A percentile compares a stretch with the other conserved stretches of the same genome.
These are phyloP conservation scores for Anarhynchus alexandrinus DNA, from an alignment of 2,113 vertebrate species.

Conservation along the genomic window DNA sequence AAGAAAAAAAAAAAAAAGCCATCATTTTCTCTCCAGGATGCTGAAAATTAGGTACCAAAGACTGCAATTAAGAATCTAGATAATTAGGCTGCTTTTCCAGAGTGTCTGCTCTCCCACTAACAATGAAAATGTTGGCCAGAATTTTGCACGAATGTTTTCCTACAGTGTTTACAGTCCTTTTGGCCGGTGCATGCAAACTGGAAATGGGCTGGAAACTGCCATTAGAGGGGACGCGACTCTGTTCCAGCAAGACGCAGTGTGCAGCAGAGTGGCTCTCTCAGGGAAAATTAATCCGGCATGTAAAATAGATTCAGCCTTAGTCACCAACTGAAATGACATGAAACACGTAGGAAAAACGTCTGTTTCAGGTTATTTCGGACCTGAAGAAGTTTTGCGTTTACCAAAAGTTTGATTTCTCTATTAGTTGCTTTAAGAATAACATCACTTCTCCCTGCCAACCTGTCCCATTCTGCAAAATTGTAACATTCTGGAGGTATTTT, in stretches of 20 bases:
- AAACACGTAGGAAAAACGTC: neutral
- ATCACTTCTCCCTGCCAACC: neutral
- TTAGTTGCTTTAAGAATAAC: neutral
- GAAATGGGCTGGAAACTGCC: conserved; percentile 24
- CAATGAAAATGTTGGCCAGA: neutral
- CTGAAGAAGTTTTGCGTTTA: neutral
- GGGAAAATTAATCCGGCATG: neutral
- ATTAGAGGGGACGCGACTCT: neutral
- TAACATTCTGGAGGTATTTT: neutral
- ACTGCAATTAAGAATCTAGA: neutral
- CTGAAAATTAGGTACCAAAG: neutral
- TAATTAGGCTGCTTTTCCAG: conserved; percentile 20
- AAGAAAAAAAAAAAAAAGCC: neutral
- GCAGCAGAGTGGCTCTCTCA: neutral
- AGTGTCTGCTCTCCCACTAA: neutral
- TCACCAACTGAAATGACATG: neutral
- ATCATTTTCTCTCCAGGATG: neutral
- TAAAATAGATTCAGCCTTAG: neutral
- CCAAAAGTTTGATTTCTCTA: neutral
- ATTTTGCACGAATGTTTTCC: conserved; percentile 28
- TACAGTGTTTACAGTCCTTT: neutral
- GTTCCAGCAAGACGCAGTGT: neutral
- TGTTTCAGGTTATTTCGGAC: neutral
- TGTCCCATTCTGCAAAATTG: neutral
- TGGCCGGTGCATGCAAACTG: neutral